Evolutionary conservation across 2,888 invertebrate species (phyloP).

Genomic region (Piscicola geometra): DNA sequence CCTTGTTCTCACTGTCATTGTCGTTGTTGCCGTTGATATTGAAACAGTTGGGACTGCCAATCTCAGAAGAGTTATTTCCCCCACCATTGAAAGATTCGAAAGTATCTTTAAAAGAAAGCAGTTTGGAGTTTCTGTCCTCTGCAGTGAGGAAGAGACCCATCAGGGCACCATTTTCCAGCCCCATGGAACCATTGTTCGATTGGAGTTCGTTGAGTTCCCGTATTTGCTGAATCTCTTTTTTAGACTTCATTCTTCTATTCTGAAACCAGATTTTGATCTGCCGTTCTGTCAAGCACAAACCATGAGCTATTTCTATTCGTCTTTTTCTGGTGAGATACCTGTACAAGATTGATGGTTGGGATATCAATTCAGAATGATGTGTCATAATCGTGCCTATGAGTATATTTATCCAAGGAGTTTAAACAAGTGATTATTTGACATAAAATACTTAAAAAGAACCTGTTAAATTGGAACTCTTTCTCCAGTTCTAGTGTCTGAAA

Average conservation of each 20-base stretch:
- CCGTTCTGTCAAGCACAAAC: conserved; percentile 88
- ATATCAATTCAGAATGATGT: background rate
- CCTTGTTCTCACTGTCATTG: background rate
- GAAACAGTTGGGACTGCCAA: background rate
- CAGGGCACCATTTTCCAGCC: background rate
- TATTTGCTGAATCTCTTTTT: conserved; percentile 57
- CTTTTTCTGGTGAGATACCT: conserved; percentile 92
- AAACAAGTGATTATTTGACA: no score
- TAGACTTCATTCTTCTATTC: conserved; percentile 96
- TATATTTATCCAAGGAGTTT: background rate
- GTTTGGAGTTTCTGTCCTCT: background rate
- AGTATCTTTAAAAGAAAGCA: background rate
- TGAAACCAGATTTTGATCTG: conserved; percentile 72
- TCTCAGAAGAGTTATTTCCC: background rate
- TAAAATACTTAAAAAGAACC: conserved; percentile 54
- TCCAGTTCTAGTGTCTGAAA: conserved; percentile 95
- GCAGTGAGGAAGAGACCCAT: background rate
- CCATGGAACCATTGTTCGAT: background rate
- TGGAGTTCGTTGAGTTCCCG: conserved; percentile 48
- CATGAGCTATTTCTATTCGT: conserved; percentile 93
- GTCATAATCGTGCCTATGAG: background rate
- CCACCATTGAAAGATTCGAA: background rate
- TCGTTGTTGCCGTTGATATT: background rate
- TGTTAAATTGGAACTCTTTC: conserved; percentile 86
- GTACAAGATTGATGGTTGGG: conserved; percentile 54